A percentile compares a stretch with the other conserved stretches of the same genome.
Conservation (phyloP, 2,113 vertebrate species). For the Nicator chloris region DNA sequence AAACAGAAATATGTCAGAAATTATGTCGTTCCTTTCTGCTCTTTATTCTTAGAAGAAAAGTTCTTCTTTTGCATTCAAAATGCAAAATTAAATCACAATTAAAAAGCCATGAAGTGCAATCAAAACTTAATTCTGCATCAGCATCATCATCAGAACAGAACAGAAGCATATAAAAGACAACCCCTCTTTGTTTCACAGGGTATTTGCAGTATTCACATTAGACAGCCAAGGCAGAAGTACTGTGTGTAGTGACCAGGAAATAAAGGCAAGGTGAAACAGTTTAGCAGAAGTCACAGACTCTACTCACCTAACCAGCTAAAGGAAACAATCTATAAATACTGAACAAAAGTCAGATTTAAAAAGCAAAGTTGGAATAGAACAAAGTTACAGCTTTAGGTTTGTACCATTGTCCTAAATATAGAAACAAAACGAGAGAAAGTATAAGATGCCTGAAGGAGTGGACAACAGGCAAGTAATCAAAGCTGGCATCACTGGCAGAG, state of each 20-base stretch:
- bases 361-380: neutral
- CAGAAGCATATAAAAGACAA: neutral
- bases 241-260: neutral
- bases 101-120: neutral
- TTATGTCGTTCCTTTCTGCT: neutral
- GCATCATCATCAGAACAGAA: no score
- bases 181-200: neutral
- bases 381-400: neutral
- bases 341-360: neutral
- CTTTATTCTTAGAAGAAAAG: neutral
- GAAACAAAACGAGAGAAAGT: neutral
- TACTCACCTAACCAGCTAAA: neutral
- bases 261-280: neutral
- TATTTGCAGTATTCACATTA: neutral
- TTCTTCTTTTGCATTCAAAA: neutral
- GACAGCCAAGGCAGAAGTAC: neutral
- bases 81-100: no score
- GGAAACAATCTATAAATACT: neutral
- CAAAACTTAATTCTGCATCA: neutral
- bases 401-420: neutral
- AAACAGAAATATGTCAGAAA: neutral
- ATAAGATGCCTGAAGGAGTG: neutral
- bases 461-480: conserved; percentile 33
- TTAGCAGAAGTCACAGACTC: neutral
- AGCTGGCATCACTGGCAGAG: conserved; percentile 6